Percentiles rank a stretch among this genome's conserved stretches.
Evolutionary conservation across 2,797 vertebrate species (phyloP).

Genomic region (Momotus momota): DNA sequence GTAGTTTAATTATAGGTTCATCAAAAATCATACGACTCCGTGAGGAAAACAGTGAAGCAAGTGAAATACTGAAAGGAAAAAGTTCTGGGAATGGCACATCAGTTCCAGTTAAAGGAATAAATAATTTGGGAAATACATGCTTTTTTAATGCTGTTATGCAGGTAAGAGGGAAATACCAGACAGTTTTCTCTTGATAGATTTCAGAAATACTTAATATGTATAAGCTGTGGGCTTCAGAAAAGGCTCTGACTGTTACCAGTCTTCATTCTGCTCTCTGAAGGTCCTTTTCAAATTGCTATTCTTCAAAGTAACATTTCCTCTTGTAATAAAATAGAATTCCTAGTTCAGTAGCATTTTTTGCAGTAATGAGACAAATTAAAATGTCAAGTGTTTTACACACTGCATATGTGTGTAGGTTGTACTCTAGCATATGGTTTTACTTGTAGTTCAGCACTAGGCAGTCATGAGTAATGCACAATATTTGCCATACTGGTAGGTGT

Average conservation of each 20-base stretch:
- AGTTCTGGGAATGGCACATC: slow-evolving; percentile 78
- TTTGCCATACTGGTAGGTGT: not conserved
- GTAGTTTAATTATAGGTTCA: slow-evolving; percentile 78
- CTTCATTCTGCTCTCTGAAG: not conserved
- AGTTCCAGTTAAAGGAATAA: slow-evolving; percentile 94
- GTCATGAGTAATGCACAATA: slow-evolving; percentile 1
- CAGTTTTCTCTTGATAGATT: not conserved
- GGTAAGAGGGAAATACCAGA: slow-evolving; percentile 78
- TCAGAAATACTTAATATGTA: not conserved
- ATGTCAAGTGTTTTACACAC: not conserved
- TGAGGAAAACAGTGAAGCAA: slow-evolving; percentile 86
- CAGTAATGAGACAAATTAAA: slow-evolving; percentile 18
- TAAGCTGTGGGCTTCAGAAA: not conserved
- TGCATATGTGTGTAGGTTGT: not conserved
- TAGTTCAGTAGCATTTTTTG: not conserved
- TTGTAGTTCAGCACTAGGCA: slow-evolving; percentile 23
- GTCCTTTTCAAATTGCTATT: not conserved
- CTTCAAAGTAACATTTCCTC: not conserved
- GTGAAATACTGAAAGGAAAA: slow-evolving; percentile 84
- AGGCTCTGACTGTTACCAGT: not conserved
- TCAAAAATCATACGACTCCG: slow-evolving; percentile 89
- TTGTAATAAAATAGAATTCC: not conserved
- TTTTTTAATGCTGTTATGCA: slow-evolving; percentile 99
- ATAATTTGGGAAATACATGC: slow-evolving; percentile 96
- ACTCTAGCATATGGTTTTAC: slow-evolving; percentile 37